Base-by-base conservation (phyloP, 2,113 vertebrate genomes). In the Podarcis muralis region DNA sequence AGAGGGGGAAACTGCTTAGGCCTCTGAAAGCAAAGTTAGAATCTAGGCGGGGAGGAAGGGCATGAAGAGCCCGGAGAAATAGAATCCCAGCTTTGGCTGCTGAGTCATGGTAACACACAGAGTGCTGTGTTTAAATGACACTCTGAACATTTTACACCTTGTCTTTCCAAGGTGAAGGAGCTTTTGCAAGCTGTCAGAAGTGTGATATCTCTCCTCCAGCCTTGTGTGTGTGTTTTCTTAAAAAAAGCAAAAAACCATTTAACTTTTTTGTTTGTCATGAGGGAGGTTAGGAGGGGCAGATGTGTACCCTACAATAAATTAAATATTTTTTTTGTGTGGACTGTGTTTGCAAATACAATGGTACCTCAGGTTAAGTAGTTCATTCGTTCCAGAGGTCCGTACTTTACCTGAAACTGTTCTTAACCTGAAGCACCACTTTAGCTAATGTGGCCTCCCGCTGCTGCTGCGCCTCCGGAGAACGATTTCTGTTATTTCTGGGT, bases 141-240 rank as follows among this genome's bases (percentile, higher is more conserved):
- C 74, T n/a, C 62, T 79, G 79, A 83, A 40, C 57, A 40, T 57
- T 90, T 86, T 79, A 25, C 82, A 59, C 89, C 84, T 81, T 71
- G 66, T 32, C 0, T 85, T 85, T 79, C 88, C 23, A 30, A 74
- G 83, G 85, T 88, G 65, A 22, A 37, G 40, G 2, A 22, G 6
- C 75, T 80, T 79, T 80, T 25, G 30, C 77, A 37, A 83, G 65
- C 81, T 86, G 66, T 48, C 43, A 59, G 87, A 7, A 62, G 53
- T 69, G 37, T 18, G 84, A 85, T 88, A 86, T 16, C 48, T 8
- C 78, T 18, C 16, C 32, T 79, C 43, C 1, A 0, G 32, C 66
- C 65, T 78, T 57, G 53, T 82, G 30, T 57, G 11, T 57, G 53
- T 82, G 30, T 68, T 15, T 68, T 77, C 53, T 69, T 4, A 27